These are phyloP conservation scores for Cyphomyrus discorhynchus DNA, from an alignment of 2,113 vertebrate species.

Conservation along the genomic window DNA sequence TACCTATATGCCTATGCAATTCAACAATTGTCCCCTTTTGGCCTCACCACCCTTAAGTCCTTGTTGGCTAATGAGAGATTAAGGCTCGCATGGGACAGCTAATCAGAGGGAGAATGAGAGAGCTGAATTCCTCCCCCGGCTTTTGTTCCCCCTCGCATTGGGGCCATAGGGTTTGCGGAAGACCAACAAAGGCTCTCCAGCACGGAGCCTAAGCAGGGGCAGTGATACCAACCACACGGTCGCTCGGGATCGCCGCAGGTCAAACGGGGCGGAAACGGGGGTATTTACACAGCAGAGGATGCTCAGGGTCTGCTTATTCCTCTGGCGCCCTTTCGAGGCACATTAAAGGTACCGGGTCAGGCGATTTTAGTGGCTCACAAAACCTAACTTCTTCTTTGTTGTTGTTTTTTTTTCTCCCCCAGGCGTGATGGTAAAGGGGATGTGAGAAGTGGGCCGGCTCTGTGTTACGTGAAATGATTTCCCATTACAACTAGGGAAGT, in stretches of 20 bases:
- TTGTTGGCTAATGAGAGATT: conserved; percentile 32
- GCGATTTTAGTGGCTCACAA: not conserved
- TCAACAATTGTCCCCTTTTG: conserved; percentile 16
- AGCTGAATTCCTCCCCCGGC: not conserved
- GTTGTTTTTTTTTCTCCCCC: not conserved
- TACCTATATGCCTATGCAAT: not conserved
- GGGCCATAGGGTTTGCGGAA: not conserved
- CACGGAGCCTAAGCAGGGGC: conserved; percentile 4
- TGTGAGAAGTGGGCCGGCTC: not conserved
- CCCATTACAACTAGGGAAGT: not conserved
- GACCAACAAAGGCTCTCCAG: conserved; percentile 13
- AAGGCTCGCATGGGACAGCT: conserved; percentile 14
- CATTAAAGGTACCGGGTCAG: not conserved
- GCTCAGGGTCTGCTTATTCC: not conserved
- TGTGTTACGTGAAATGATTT: not conserved
- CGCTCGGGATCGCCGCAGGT: not conserved
- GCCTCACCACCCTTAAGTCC: conserved; percentile 22
- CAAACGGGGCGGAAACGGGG: not conserved
- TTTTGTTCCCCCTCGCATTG: conserved; percentile 1
- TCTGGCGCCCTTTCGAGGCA: not conserved
- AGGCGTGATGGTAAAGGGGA: not conserved
- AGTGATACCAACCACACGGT: conserved; percentile 15
- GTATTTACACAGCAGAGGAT: not conserved
- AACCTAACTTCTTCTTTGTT: not conserved
- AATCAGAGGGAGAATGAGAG: conserved; percentile 17